Percentiles rank a stretch among this genome's conserved stretches.
These are phyloP conservation scores for Sturnus vulgaris DNA, from an alignment of 2,113 vertebrate species.

Conservation along the genomic window DNA sequence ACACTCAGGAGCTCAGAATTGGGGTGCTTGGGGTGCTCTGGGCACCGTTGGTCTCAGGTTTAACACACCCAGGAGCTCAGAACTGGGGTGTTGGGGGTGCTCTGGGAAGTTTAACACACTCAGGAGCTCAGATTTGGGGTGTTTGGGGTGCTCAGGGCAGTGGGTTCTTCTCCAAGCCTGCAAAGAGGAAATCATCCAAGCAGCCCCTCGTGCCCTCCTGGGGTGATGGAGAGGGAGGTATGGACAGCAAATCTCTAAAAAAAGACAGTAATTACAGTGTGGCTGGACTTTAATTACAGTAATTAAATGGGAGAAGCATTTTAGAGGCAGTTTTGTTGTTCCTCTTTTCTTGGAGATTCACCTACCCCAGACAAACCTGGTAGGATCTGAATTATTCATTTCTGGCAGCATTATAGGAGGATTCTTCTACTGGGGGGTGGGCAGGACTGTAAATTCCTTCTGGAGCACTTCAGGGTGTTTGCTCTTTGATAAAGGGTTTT, in stretches of 20 bases:
- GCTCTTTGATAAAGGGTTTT: not conserved
- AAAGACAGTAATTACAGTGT: not conserved
- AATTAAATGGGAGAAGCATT: fast-evolving
- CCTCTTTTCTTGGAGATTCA: not conserved
- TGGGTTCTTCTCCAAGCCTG: not conserved
- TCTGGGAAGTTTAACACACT: not conserved
- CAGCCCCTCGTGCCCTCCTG: not conserved
- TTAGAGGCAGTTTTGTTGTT: not conserved
- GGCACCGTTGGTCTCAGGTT: not conserved
- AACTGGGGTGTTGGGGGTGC: fast-evolving
- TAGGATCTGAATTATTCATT: not conserved
- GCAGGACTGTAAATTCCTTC: not conserved
- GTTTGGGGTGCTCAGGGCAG: not conserved
- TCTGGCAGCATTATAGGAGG: not conserved
- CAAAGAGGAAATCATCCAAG: not conserved
- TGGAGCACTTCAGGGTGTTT: not conserved
- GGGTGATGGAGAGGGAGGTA: not conserved
- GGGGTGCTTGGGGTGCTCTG: not conserved
- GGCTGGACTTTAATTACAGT: not conserved
- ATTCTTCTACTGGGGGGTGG: not conserved
- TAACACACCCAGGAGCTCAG: too few species aligned
- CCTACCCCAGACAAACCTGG: not conserved
- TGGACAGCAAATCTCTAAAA: not conserved
- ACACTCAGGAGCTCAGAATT: not conserved
- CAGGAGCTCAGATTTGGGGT: not conserved